These are phyloP conservation scores for Rhynchotus rufescens DNA, from an alignment of 2,797 vertebrate species.

Conservation along the genomic window DNA sequence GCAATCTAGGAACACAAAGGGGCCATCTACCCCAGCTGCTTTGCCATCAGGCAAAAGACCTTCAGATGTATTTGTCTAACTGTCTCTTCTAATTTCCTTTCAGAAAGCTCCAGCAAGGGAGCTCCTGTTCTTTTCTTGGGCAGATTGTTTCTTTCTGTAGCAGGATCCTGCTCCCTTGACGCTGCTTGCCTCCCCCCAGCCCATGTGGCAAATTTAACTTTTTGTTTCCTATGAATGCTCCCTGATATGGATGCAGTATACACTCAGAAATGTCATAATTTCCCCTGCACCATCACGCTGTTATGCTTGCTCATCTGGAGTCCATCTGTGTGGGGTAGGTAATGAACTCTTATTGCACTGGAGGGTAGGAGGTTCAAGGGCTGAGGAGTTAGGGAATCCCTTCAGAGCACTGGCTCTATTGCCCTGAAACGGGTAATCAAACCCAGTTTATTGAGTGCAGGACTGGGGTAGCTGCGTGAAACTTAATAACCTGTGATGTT, in stretches of 20 bases:
- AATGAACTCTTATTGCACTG: not conserved
- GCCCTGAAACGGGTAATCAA: not conserved
- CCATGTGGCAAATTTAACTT: conserved; percentile 13
- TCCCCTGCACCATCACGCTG: not conserved
- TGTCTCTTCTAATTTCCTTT: not conserved
- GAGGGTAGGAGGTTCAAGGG: not conserved
- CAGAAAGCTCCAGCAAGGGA: conserved; percentile 2
- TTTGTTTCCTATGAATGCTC: not conserved
- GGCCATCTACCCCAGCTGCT: not conserved
- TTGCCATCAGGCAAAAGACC: not conserved
- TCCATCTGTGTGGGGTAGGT: conserved; percentile 12
- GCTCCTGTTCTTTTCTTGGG: not conserved
- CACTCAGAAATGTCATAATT: not conserved
- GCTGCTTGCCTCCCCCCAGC: not conserved
- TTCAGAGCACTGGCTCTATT: too few relatives aligned
- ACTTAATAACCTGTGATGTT: not conserved
- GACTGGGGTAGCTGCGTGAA: not conserved
- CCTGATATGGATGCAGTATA: not conserved
- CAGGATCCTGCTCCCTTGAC: not conserved
- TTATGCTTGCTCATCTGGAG: conserved; percentile 36
- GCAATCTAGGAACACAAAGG: not conserved
- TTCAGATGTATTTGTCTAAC: not conserved
- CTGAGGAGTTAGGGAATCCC: not conserved
- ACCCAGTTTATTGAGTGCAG: not conserved
- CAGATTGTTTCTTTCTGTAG: not conserved